Percentiles rank a stretch among this genome's conserved stretches.
These are phyloP conservation scores for Propithecus coquereli DNA, from an alignment of 2,113 vertebrate species.

Conservation along the genomic window DNA sequence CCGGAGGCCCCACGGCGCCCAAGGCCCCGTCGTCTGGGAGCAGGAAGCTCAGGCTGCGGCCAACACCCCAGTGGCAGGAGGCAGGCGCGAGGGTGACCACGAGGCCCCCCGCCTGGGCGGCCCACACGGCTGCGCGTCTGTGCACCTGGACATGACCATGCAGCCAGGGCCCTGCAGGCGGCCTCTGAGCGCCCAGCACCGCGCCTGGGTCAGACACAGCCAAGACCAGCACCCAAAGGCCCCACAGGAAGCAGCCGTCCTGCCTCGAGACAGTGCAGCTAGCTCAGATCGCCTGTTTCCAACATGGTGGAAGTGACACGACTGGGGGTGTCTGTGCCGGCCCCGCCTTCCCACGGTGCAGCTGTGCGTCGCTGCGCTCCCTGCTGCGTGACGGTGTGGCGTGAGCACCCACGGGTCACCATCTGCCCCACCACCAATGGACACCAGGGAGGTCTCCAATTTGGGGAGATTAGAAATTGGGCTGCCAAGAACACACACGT, in stretches of 20 bases:
- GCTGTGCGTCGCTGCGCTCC: accelerated
- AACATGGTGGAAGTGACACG: accelerated
- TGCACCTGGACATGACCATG: too few species aligned
- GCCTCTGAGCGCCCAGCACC: neutral
- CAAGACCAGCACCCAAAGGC: accelerated
- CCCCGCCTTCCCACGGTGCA: too few species aligned
- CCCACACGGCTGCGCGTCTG: too few species aligned
- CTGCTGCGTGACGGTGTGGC: accelerated
- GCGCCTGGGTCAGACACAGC: neutral
- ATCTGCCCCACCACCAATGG: accelerated
- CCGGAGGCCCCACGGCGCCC: accelerated
- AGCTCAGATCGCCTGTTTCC: accelerated
- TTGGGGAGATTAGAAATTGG: neutral
- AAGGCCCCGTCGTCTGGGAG: neutral
- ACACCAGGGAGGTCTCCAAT: accelerated
- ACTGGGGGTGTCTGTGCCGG: accelerated
- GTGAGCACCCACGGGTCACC: neutral
- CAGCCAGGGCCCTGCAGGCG: neutral
- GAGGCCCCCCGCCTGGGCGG: neutral
- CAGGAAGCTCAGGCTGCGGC: neutral
- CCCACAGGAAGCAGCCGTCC: neutral
- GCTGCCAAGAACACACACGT: neutral
- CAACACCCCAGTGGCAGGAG: neutral
- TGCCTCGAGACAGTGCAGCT: accelerated
- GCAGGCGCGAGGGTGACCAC: accelerated